A percentile compares a stretch with the other conserved stretches of the same genome.
Evolutionary conservation across 2,113 vertebrate species (phyloP).

Genomic region (Petroica traversi): DNA sequence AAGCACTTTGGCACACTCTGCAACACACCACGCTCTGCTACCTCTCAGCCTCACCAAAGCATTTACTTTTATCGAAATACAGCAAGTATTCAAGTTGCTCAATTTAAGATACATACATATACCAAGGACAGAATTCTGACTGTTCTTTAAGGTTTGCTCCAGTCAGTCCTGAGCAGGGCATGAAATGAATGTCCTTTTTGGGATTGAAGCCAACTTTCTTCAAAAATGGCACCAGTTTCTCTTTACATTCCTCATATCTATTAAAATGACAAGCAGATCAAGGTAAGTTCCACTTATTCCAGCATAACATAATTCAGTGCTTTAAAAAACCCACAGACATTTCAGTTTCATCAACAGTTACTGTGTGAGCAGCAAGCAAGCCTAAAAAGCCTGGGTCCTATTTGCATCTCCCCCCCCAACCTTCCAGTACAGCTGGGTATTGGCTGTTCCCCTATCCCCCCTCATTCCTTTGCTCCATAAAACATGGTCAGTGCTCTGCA

Average conservation of each 20-base stretch:
- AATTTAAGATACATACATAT: constrained; percentile 85
- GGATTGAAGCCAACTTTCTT: constrained; percentile 99
- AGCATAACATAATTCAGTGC: not conserved
- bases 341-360: not conserved
- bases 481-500: not conserved
- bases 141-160: constrained; percentile 97
- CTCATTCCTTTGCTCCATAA: not conserved
- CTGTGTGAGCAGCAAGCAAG: not conserved
- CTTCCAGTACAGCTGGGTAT: not conserved
- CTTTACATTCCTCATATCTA: constrained; percentile 99
- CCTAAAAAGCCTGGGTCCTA: not conserved
- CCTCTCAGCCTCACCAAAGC: not conserved
- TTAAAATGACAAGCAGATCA: constrained; percentile 26
- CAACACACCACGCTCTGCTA: not conserved
- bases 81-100: not conserved
- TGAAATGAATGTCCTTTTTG: constrained; percentile 99
- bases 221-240: constrained; percentile 98
- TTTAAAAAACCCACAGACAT: not conserved
- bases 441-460: not conserved
- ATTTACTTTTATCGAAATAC: not conserved
- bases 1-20: not conserved
- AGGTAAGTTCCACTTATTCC: not conserved
- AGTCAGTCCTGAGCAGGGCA: constrained; percentile 98
- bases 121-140: constrained; percentile 91
- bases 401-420: not conserved